Evolutionary conservation across 2,797 vertebrate genomes (phyloP), one percentile per base, ranked within the genome.

Genomic region (Benthosema pterotum): DNA sequence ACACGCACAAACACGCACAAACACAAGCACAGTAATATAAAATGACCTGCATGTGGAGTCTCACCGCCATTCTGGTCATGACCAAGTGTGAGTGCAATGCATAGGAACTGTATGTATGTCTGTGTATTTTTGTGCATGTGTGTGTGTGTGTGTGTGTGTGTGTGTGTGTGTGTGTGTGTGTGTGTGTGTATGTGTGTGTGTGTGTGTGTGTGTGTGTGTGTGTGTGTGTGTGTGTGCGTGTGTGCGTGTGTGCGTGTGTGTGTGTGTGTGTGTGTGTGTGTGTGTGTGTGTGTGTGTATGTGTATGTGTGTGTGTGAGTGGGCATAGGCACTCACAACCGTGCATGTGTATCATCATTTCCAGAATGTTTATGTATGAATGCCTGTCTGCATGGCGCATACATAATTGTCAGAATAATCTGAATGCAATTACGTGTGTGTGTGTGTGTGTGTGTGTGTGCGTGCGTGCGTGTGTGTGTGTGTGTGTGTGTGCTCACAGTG

Each of bases 401-500:
- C 42, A 57, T 42, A 57, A 19, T 19, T 12, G 11, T 6, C n/a
- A 0, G 11, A 12, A 13, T 65, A 19, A 52, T 47, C 22, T 25
- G 13, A 60, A 50, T 67, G 55, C 53, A 57, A 73, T 4, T 17
- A 49, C 16, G 19, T 52, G 43, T 65, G 51, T 50, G 17, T 51
- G 60, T 63, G 57, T 55, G n/a, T 43, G 42, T 64, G 62, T 51
- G 56, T 61, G 60, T 60, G 43, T 60, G 49, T 69, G 68, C 18
- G n/a, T 43, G 42, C 60, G 62, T 53, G 56, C 60, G 60, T 62
- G 43, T 60, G 49, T 69, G 68, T 63, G 64, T 48, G 28, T 25
- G 69, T 71, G 82, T 72, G 75, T 67, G 71, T 73, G 74, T 60
- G 93, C 97, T 93, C 89, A 99, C 97, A 99, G 83, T 15, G 97